Base-by-base conservation (phyloP, 2,797 vertebrate genomes). In the Tamandua tetradactyla region DNA sequence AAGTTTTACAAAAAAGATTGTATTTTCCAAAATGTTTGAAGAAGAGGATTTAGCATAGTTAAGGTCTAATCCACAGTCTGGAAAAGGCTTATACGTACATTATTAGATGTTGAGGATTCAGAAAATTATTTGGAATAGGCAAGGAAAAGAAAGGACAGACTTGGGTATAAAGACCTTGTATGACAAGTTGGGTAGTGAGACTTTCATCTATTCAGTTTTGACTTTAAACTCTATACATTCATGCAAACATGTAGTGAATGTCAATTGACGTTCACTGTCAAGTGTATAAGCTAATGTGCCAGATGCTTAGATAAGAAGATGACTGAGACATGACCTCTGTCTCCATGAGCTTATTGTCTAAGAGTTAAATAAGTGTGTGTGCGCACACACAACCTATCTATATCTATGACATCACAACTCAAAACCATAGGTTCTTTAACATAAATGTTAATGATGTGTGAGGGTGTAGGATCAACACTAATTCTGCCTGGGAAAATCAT, bases 231-330 rank as follows among this genome's bases (percentile, higher is more conserved):
- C 42, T 5, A 15, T 66, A 44, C 40, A 55, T 82, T 52, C 71
- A 27, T 44, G 80, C 37, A 86, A n/a, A 78, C n/a, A 32, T 18
- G n/a, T 17, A 74, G 71, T 42, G 52, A 57, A 42, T 71, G 37
- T 44, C 37, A 78, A 0, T 37, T 87, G 91, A 87, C 25, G 49
- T 78, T 78, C 40, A 44, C 52, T 64, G 62, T 87, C 42, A 81
- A 87, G 40, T 2, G 10, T 66, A 2, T 64, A 80, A 88, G 87
- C n/a, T 47, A n/a, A 44, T 14, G 25, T 83, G 55, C 40, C 35
- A 82, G 72, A 76, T 18, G 40, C 52, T 95, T 64, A n/a, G 52
- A n/a, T 59, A 72, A 88, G 93, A 92, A 79, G 75, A 71, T 68
- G 47, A n/a, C 52, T 78, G 62, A 82, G 57, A 69, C n/a, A 57